These are phyloP conservation scores for Ophiodon elongatus DNA, from an alignment of 2,113 vertebrate species.

Conservation along the genomic window DNA sequence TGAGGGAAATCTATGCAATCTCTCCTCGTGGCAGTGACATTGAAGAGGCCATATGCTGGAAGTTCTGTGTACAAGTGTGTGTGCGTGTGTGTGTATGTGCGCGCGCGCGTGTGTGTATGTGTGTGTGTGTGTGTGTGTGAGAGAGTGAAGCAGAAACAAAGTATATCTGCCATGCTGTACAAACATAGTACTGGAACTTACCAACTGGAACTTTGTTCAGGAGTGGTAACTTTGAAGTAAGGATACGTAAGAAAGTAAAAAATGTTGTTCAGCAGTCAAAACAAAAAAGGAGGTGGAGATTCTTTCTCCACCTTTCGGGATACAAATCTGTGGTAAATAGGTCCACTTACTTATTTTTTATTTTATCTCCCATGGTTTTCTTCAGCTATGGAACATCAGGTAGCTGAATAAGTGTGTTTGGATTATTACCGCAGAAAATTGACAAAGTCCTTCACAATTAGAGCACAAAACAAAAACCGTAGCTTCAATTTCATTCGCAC, in stretches of 20 bases:
- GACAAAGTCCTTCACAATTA: neutral
- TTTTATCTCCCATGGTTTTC: neutral
- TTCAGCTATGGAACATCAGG: neutral
- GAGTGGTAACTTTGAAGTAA: neutral
- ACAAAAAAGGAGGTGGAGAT: neutral
- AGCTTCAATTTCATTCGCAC: neutral
- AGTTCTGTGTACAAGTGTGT: conserved; percentile 48
- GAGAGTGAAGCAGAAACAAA: conserved; percentile 33
- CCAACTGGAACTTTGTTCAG: neutral
- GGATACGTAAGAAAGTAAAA: neutral
- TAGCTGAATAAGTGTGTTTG: neutral
- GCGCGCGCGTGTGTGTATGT: conserved; percentile 31
- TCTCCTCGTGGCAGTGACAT: conserved; percentile 78
- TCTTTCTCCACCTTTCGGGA: neutral
- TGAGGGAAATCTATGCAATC: conserved; percentile 83
- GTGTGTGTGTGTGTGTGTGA: conserved; percentile 32
- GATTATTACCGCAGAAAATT: neutral
- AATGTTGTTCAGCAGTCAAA: neutral
- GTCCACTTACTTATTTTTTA: neutral
- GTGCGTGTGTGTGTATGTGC: conserved; percentile 31
- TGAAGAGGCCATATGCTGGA: conserved; percentile 79
- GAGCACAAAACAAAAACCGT: neutral
- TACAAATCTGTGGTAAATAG: neutral
- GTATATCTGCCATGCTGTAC: conserved; percentile 6
- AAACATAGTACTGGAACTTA: neutral